A percentile compares a stretch with the other conserved stretches of the same genome.
Conservation (phyloP, 2,797 vertebrate species). For the Garrulus glandarius region DNA sequence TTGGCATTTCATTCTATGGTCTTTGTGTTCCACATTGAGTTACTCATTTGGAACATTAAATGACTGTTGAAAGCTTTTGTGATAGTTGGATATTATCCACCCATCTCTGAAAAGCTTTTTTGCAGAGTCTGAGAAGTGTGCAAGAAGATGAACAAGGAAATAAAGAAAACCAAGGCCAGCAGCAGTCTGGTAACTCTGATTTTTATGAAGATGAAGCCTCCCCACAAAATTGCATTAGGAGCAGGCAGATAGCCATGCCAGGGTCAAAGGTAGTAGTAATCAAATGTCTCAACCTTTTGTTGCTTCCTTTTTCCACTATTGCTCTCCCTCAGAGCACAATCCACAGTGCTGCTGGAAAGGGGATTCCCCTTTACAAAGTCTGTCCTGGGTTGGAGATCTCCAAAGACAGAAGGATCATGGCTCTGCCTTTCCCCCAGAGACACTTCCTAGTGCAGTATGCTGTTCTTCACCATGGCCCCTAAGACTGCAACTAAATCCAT, state of each 20-base stretch:
- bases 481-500: neutral
- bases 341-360: neutral
- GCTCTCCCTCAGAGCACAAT: neutral
- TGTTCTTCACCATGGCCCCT: accelerated
- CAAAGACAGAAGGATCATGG: neutral
- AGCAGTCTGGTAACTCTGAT: neutral
- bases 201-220: neutral
- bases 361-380: neutral
- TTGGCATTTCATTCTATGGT: neutral
- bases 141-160: neutral
- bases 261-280: neutral
- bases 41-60: neutral
- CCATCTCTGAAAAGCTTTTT: neutral
- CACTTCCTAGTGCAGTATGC: neutral
- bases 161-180: neutral
- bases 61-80: conserved; percentile 42
- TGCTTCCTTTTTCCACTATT: neutral
- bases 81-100: neutral
- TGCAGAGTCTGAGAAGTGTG: neutral
- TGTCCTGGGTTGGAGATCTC: neutral
- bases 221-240: neutral
- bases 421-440: neutral
- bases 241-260: neutral
- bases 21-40: neutral
- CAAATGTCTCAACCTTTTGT: neutral